Base-by-base conservation (phyloP, 2,888 invertebrate genomes). In the Chydorus sphaericus region DNA sequence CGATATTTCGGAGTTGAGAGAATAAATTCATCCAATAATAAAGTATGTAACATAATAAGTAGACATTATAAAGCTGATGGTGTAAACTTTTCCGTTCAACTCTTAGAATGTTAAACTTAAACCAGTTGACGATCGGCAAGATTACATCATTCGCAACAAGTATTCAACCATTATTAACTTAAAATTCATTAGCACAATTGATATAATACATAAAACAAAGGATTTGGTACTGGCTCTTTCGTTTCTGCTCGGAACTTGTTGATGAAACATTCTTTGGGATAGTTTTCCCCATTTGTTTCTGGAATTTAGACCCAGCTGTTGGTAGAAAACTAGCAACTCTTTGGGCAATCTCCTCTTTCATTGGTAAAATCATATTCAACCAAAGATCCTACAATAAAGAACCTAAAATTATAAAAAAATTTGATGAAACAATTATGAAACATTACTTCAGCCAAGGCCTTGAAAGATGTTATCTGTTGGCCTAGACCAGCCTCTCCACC, bases 221-320 rank as follows among this genome's bases (percentile, higher is more conserved):
- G n/a, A n/a, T n/a, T n/a, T 86, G 90, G 83, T 87, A 87, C 71
- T 87, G 84, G 68, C 66, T 91, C 59, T 92, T 92, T 69, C 70
- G 80, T 20, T 76, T 91, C 66, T 91, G 90, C 18, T 89, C 91
- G 0, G 83, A 83, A 59, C 71, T 93, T 29, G 92, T 92, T 1
- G 90, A 92, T 71, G 92, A 92, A 72, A 75, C 84, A 60, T 93
- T 93, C 70, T 93, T 92, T 70, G 81, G 85, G 1, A 77, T 81
- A n/a, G 90, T 91, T 66, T 90, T 91, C 65, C 89, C 92, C 1
- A 89, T 89, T 69, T 88, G 89, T 83, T 85, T 90, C 67, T 93
- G 92, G 92, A 93, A 92, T 70, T 77, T 92, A 57, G 92, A 92
- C 71, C 85, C 85, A 20, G 83, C 83, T 29, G 85, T 91, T 3